Evolutionary conservation across 1,140 invertebrate genomes (phyloP), one percentile per base, ranked within the genome.

Genomic region (Episyrphus balteatus): DNA sequence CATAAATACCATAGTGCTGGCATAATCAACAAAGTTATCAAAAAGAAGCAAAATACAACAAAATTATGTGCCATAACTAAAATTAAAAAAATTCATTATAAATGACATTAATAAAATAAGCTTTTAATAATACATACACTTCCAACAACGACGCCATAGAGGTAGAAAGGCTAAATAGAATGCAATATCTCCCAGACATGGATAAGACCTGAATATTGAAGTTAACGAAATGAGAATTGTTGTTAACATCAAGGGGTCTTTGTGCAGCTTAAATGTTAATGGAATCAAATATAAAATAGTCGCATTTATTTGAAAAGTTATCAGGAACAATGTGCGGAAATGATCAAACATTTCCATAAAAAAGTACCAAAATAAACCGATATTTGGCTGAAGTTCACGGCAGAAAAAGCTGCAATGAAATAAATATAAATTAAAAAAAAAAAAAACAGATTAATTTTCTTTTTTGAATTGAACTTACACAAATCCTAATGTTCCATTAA

Each of bases 261-360:
- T 82, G 60, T 83, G 80, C 50, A 99, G 81, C 61, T 84, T 82
- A 13, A 97, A 70, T 3, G 88, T 82, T 1, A 97, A 66, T 9
- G 96, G 95, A 18, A 95, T 71, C 19, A 95, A 77, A 70, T 98
- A 98, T 19, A 88, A 61, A 12, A 96, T 76, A 42, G 93, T 79
- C 1, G 88, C 87, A 73, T 99, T 98, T 46, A 99, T 84, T 76
- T 99, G 95, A 66, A 98, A 98, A 50, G 92, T 88, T 59, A 84
- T 94, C 2, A 98, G 82, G 72, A 99, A 99, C 52, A 99, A 81
- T 47, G 84, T 75, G 43, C 91, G 79, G 60, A 99, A 99, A 70
- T 99, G 95, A 58, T 99, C 94, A 77, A 99, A 99, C 90, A 99
- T 96, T 75, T 99, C 95, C 1, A 92, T 97, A 62, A 99, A 99